Base-by-base conservation (phyloP, 1,140 invertebrate genomes). In the Drosophila gunungcola region DNA sequence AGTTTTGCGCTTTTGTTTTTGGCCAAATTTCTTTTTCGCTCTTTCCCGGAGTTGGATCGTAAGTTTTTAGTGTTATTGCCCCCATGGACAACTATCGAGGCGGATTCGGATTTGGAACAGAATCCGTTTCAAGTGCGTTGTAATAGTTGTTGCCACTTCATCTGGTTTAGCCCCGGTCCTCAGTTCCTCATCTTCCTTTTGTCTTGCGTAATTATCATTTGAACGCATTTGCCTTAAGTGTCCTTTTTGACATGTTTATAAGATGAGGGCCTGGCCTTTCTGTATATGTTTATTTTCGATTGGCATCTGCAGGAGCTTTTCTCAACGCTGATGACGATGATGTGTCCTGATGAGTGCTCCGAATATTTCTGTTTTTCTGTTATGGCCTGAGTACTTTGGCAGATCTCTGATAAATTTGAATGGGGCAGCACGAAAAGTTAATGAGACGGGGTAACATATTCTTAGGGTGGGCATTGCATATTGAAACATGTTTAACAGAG, bases 141-240 rank as follows among this genome's bases (percentile, higher is more conserved):
- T 88, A 89, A 89, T 88, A 88, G 83, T 89, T 88, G 83, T 88
- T 88, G 83, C 79, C 83, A 88, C 83, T 88, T 89, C 83, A 88
- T 88, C 80, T 85, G 67, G 43, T 39, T 81, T 53, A 78, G 56
- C 64, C 68, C 54, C 73, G 41, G 43, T 41, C 78, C 34, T 46
- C 11, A 13, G 41, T 55, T 55, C 25, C 54, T 72, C 63, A 74
- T 86, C 63, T 48, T 42, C 51, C 57, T 56, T 72, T 49, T 60
- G 69, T 55, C 55, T 68, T 46, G 38, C 75, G 80, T 89, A 89
- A 89, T 89, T 89, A 89, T 89, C 84, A 78, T 89, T 84, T 84
- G 80, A 88, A 75, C 68, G 85, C 84, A 80, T 89, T 89, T 84
- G 80, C 64, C 64, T 80, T 89, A 89, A 89, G 84, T 89, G 84